A percentile compares a stretch with the other conserved stretches of the same genome.
These are phyloP conservation scores for Rana temporaria DNA, from an alignment of 2,113 vertebrate genomes.

Conservation along the genomic window DNA sequence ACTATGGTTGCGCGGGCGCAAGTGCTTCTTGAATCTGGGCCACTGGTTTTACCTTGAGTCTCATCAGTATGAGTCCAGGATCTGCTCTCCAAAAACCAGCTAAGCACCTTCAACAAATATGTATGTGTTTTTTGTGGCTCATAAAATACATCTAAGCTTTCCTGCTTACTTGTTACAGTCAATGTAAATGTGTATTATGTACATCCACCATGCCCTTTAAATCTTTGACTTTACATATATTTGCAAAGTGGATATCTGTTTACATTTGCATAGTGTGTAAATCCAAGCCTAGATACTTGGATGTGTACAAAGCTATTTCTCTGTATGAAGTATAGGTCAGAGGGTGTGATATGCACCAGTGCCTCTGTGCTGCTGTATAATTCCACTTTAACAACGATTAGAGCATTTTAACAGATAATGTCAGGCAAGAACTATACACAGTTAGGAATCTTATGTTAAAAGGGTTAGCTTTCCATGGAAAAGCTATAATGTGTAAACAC, in stretches of 20 bases:
- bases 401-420: conserved; percentile 26
- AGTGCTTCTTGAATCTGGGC: too few relatives aligned
- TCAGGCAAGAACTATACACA: conserved; percentile 1
- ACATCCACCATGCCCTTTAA: conserved; percentile 32
- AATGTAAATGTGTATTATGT: conserved; percentile 36
- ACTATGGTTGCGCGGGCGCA: too few relatives aligned
- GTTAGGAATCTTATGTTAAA: conserved; percentile 10
- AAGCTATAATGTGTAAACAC: background rate
- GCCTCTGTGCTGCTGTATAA: conserved; percentile 17
- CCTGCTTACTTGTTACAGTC: background rate
- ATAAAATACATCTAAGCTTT: conserved; percentile 9
- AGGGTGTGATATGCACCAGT: conserved; percentile 44
- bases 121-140: conserved; percentile 19
- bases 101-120: conserved; percentile 13
- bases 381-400: conserved; percentile 20
- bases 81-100: background rate
- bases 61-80: conserved; percentile 8
- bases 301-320: conserved; percentile 37
- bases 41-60: background rate
- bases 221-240: conserved; percentile 36
- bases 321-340: conserved; percentile 40
- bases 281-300: background rate
- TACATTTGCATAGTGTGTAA: conserved; percentile 44
- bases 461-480: background rate
- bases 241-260: conserved; percentile 45